Evolutionary conservation across 2,888 invertebrate species (phyloP), one percentile per base, ranked within the genome.

Genomic region (Xestia xanthographa): DNA sequence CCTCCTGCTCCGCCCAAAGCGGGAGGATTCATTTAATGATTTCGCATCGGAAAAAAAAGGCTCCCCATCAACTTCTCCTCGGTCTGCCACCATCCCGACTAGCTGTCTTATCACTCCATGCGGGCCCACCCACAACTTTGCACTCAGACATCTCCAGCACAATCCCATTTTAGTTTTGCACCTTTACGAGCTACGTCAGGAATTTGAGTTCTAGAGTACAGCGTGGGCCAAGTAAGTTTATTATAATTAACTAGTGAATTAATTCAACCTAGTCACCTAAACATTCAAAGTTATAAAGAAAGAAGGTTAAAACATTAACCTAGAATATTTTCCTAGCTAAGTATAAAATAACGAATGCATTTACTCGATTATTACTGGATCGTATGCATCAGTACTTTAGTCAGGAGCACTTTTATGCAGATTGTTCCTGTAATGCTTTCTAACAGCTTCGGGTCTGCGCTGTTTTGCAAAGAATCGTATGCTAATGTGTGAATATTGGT

Each of bases 401-500:
- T 45, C 29, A 22, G 50, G 41, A 48, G 58, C 67, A 75, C 78
- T 84, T 80, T 78, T 84, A 85, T 78, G 77, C 70, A 87, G 67
- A 85, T 87, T 78, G 78, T 72, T 69, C 58, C 29, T 8, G 66
- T 80, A 80, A 87, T 62, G 41, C 50, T 41, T 29, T 70, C 50
- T 48, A 69, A 71, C 58, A 34, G 65, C 29, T 68, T 41, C 26
- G 12, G 9, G 29, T 41, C 6, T 26, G 5, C 26, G 53, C 38
- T 34, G 2, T 78, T 69, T 69, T 56, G 17, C 41, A 48, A 43
- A 65, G n/a, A 48, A 63, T 67, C n/a, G 14, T 56, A 34, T 75
- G 58, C 17, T 77, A 65, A 80, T 58, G 14, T 65, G 62, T 34
- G 53, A 60, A 34, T 75, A 62, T 53, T 41, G 53, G 29, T 63